phyloP scores from a whole-genome alignment of 2,797 vertebrate species.

The Alectoris magna region DNA sequence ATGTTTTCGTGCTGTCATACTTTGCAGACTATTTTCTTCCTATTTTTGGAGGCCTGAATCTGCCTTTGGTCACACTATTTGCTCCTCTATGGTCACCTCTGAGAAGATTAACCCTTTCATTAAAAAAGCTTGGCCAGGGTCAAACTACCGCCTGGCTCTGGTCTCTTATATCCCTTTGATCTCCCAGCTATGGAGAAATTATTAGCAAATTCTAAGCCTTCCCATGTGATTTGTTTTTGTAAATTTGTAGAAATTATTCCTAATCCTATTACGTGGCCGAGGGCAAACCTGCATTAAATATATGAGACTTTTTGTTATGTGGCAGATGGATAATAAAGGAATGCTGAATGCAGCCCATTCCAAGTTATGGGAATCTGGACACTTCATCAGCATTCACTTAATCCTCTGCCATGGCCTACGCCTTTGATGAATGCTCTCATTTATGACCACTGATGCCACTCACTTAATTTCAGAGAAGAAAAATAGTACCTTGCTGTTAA shows the following conservation, averaged over 20 bases:
- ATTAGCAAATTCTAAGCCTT: constrained; percentile 97
- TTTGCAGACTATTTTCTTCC: constrained; percentile 82
- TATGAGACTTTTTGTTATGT: constrained; percentile 92
- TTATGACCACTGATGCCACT: constrained; percentile 84
- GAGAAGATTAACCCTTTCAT: constrained; percentile 99
- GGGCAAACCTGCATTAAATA: constrained; percentile 94
- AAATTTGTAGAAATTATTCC: constrained; percentile 99
- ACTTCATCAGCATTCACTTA: constrained; percentile 87
- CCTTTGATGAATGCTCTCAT: constrained; percentile 89
- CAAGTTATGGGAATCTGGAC: constrained; percentile 92
- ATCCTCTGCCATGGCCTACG: constrained; percentile 86
- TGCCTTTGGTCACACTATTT: constrained; percentile 99
- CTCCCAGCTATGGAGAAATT: constrained; percentile 97
- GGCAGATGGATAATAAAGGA: constrained; percentile 88
- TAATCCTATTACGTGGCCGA: constrained; percentile 97
- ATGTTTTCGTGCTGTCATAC: constrained; percentile 90
- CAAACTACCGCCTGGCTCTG: constrained; percentile 92
- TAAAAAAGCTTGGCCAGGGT: constrained; percentile 95
- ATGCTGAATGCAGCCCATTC: constrained; percentile 87
- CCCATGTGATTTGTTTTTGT: constrained; percentile 99
- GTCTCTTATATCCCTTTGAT: constrained; percentile 94
- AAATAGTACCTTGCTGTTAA: constrained; percentile 83
- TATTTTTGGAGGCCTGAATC: constrained; percentile 90
- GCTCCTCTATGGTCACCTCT: constrained; percentile 98
- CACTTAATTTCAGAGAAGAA: constrained; percentile 85